Conservation (phyloP, 1,140 invertebrate genomes). For the Bombyx mandarina region DNA sequence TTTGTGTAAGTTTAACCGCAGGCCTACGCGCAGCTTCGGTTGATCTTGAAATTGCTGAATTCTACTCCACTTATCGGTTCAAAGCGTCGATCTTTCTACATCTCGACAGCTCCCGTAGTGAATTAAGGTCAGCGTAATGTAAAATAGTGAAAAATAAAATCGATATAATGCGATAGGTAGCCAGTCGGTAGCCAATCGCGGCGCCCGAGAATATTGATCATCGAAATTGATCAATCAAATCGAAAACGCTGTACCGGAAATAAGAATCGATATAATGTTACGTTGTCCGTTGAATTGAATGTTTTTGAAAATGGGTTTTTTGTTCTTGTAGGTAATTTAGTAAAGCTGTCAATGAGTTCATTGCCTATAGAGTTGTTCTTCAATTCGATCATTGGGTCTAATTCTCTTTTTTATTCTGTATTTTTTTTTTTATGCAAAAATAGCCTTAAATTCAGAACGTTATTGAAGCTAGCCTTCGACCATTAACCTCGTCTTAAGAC, state of each 20-base stretch:
- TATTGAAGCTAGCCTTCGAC: too few species aligned
- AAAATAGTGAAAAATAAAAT: conserved; percentile 34
- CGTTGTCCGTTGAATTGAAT: conserved; percentile 41
- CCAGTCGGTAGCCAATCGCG: conserved; percentile 57
- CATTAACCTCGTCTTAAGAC: too few species aligned
- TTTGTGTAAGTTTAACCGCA: conserved; percentile 67
- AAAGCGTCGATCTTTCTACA: conserved; percentile 28
- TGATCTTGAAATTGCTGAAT: conserved; percentile 23
- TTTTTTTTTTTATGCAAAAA: too few species aligned
- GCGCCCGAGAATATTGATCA: conserved; percentile 59
- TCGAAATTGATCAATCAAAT: conserved; percentile 69
- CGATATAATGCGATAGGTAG: conserved; percentile 22
- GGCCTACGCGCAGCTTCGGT: conserved; percentile 33
- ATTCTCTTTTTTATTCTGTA: too few species aligned
- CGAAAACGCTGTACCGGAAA: conserved; percentile 63
- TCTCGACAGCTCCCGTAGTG: conserved; percentile 17
- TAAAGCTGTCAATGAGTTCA: conserved; percentile 17
- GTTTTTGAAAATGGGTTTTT: conserved; percentile 40
- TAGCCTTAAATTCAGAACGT: too few species aligned
- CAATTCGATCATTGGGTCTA: too few species aligned
- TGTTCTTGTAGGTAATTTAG: conserved; percentile 13
- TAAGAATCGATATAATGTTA: conserved; percentile 61
- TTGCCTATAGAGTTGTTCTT: too few species aligned
- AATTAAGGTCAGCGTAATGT: conserved; percentile 38
- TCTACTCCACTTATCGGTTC: conserved; percentile 30